A percentile compares a stretch with the other conserved stretches of the same genome.
Evolutionary conservation across 2,888 invertebrate species (phyloP).

Genomic region (Orthonevra nobilis): DNA sequence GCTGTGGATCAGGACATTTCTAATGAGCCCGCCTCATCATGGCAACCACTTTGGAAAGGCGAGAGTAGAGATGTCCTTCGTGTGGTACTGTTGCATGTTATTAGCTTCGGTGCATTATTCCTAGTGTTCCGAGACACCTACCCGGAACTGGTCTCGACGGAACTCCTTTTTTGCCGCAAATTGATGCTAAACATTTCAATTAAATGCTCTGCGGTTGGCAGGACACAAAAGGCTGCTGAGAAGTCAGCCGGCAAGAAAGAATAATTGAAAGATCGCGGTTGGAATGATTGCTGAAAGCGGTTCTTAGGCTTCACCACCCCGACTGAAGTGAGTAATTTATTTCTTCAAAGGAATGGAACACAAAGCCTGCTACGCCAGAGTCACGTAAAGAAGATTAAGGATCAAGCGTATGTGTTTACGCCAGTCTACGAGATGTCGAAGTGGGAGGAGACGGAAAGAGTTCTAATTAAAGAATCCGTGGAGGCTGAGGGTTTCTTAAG

Average conservation of each 20-base stretch:
- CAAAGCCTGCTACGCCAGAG: slow-evolving; percentile 13
- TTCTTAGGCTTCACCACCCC: slow-evolving; percentile 1
- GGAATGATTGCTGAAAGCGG: slow-evolving; percentile 18
- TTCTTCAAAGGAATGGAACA: not conserved
- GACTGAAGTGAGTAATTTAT: slow-evolving; percentile 30
- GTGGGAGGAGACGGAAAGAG: not conserved
- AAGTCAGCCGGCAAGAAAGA: slow-evolving; percentile 21
- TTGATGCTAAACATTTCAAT: slow-evolving; percentile 39
- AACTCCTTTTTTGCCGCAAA: not conserved
- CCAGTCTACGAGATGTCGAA: not conserved
- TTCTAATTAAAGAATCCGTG: slow-evolving; percentile 27
- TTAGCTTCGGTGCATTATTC: slow-evolving; percentile 23
- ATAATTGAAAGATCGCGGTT: slow-evolving; percentile 44
- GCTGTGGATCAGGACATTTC: slow-evolving; percentile 26
- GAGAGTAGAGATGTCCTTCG: not conserved
- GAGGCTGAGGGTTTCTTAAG: not conserved
- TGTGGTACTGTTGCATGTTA: slow-evolving; percentile 21
- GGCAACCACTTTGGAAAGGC: not conserved
- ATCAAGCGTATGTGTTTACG: not conserved
- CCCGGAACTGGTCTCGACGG: slow-evolving; percentile 8
- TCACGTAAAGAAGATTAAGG: slow-evolving; percentile 22
- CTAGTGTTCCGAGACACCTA: not conserved
- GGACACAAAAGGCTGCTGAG: not conserved
- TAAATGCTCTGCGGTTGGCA: slow-evolving; percentile 24
- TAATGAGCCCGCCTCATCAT: not conserved